Evolutionary conservation across 2,797 vertebrate genomes (phyloP).

Genomic region (Schizothorax lantsangensis): DNA sequence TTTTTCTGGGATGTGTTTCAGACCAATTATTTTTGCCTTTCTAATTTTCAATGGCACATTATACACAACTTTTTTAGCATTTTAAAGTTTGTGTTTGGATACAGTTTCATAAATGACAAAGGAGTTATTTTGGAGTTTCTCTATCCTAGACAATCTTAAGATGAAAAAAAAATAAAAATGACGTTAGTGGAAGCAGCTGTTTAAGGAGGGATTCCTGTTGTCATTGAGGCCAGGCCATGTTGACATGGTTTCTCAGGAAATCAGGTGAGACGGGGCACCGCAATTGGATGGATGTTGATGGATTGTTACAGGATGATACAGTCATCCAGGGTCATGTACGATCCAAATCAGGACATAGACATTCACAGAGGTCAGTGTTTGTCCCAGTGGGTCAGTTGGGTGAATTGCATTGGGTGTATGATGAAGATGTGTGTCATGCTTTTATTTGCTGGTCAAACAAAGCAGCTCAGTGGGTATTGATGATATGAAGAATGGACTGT

Average conservation of each 20-base stretch:
- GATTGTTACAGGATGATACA: background rate
- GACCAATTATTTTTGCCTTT: constrained; percentile 61
- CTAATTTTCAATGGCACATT: constrained; percentile 46
- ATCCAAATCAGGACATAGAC: constrained; percentile 7
- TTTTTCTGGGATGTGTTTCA: constrained; percentile 65
- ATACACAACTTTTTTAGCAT: background rate
- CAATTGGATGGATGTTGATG: constrained; percentile 58
- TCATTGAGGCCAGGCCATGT: constrained; percentile 66
- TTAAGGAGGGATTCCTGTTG: constrained; percentile 77
- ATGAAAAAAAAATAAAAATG: constrained; percentile 49
- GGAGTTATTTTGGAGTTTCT: background rate
- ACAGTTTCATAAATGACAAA: background rate
- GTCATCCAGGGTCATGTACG: background rate
- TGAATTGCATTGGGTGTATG: background rate
- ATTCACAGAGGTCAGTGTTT: background rate
- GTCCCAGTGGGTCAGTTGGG: background rate
- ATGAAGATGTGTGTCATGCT: background rate
- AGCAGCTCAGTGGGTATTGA: background rate
- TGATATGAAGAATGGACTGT: background rate
- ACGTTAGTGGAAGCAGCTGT: constrained; percentile 74
- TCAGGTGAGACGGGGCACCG: constrained; percentile 41
- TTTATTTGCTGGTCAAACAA: constrained; percentile 37
- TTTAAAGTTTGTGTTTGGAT: background rate
- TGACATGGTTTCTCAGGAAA: constrained; percentile 70
- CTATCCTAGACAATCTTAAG: background rate